These are phyloP conservation scores for Parotocinclus haroldoi DNA, from an alignment of 2,797 vertebrate genomes.

Conservation along the genomic window DNA sequence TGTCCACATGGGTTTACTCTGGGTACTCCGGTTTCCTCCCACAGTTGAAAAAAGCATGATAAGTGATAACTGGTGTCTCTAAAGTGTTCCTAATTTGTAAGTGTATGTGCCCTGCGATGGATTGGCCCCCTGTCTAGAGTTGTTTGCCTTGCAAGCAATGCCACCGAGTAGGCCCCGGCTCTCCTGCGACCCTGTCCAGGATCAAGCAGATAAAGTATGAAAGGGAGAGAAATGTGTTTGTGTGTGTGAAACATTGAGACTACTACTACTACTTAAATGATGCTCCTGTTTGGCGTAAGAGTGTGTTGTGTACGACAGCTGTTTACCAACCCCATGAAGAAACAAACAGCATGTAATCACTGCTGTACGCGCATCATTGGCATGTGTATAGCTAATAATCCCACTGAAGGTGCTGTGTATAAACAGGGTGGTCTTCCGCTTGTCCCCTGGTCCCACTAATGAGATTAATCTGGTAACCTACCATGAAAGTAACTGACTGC, in stretches of 20 bases:
- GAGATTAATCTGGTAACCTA: conserved; percentile 42
- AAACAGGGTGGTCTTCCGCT: too few species aligned
- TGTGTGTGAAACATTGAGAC: conserved; percentile 30
- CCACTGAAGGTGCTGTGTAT: conserved; percentile 42
- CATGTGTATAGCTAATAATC: conserved; percentile 38
- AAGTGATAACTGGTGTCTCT: too few species aligned
- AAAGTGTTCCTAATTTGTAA: too few species aligned
- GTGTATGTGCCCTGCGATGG: too few species aligned
- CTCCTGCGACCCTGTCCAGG: too few species aligned
- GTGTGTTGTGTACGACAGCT: conserved; percentile 44
- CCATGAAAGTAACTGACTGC: conserved; percentile 36
- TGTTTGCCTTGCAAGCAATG: too few species aligned
- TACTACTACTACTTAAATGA: background rate
- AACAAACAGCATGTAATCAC: conserved; percentile 40
- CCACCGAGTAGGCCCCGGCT: too few species aligned
- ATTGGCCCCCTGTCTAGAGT: too few species aligned
- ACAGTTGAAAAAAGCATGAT: too few species aligned
- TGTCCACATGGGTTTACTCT: too few species aligned
- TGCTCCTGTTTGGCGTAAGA: conserved; percentile 29
- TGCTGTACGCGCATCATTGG: conserved; percentile 12
- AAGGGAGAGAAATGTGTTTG: background rate
- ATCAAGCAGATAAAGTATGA: conserved; percentile 2
- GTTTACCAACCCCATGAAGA: conserved; percentile 40
- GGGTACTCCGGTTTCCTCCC: too few species aligned
- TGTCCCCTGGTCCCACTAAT: conserved; percentile 20